Percentiles rank a stretch among this genome's conserved stretches.
phyloP scores from a whole-genome alignment of 2,797 vertebrate genomes.

The Sphenodon punctatus region DNA sequence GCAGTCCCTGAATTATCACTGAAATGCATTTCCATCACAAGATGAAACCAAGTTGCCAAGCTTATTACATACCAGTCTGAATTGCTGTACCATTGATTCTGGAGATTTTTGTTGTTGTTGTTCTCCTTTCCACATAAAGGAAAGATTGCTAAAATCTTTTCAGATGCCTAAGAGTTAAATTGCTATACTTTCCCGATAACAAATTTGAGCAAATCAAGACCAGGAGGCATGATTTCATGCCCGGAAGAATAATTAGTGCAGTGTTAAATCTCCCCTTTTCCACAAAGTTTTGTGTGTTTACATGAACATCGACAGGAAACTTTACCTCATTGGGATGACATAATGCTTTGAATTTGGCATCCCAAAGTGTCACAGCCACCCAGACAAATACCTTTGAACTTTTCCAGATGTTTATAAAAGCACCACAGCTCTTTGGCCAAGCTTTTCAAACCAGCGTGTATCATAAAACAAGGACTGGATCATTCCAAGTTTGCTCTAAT shows the following conservation, averaged over 20 bases:
- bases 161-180: constrained; percentile 26
- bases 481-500: background rate
- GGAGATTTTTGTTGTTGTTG: background rate
- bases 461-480: background rate
- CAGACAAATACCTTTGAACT: constrained; percentile 61
- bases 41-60: background rate
- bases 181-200: background rate
- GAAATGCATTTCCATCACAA: background rate
- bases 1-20: background rate
- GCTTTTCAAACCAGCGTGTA: background rate
- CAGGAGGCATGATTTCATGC: background rate
- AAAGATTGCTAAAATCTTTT: constrained; percentile 4
- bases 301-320: background rate
- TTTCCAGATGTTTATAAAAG: constrained; percentile 63
- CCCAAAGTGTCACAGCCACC: constrained; percentile 58
- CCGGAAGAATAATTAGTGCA: background rate
- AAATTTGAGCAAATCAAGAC: constrained; percentile 16
- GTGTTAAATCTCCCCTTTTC: background rate
- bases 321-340: constrained; percentile 27
- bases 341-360: constrained; percentile 44
- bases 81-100: background rate
- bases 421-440: constrained; percentile 3
- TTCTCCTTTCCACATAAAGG: background rate
- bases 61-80: background rate
- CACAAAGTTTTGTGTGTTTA: background rate